phyloP scores from a whole-genome alignment of 2,797 vertebrate species.

The Phrynocephalus forsythii region DNA sequence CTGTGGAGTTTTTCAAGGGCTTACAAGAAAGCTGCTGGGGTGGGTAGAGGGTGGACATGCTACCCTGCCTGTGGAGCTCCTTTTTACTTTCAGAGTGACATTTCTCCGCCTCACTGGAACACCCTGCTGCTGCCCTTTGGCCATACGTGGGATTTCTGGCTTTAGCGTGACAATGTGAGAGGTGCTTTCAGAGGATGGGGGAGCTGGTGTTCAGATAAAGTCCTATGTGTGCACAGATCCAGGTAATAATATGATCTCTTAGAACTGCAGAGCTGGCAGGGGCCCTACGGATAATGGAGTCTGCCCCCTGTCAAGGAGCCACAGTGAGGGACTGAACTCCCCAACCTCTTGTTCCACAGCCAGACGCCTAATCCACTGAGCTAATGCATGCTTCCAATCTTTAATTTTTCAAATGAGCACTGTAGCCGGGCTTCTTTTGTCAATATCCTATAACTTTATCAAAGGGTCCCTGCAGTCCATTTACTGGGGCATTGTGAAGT shows the following conservation, averaged over 20 bases:
- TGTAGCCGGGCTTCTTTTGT: constrained; percentile 14
- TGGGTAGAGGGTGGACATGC: not conserved
- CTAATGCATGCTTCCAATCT: not conserved
- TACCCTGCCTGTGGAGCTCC: not conserved
- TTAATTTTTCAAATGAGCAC: constrained; percentile 6
- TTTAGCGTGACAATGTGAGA: not conserved
- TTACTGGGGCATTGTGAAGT: constrained; percentile 61
- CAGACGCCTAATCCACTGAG: no score
- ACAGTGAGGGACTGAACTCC: no score
- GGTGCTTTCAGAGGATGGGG: not conserved
- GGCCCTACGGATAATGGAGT: no score
- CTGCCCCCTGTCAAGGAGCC: no score
- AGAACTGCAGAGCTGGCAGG: no score
- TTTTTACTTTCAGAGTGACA: not conserved
- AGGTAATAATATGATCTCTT: no score
- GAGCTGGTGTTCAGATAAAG: not conserved
- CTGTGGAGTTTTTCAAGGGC: not conserved
- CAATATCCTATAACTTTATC: constrained; percentile 58
- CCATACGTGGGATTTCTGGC: not conserved
- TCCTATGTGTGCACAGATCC: constrained; percentile 7
- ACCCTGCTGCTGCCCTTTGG: not conserved
- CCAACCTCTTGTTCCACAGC: no score
- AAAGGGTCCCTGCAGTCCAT: constrained; percentile 65
- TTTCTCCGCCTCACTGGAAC: not conserved
- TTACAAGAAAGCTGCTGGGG: not conserved